These are phyloP conservation scores for Gavialis gangeticus DNA, from an alignment of 2,113 vertebrate species.

Conservation along the genomic window DNA sequence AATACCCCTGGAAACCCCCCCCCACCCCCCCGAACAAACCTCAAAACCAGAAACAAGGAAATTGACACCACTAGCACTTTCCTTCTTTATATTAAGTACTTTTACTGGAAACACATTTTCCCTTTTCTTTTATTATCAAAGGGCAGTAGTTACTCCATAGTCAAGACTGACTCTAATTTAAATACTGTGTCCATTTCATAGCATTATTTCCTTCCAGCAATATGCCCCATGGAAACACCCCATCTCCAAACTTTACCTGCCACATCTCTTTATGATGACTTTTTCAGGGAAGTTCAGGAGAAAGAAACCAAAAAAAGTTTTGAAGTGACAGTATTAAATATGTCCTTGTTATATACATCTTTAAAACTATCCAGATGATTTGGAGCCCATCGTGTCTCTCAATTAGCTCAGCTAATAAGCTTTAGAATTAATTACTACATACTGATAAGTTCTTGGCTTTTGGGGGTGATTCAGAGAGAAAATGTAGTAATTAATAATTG, in stretches of 20 bases:
- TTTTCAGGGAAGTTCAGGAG: not conserved
- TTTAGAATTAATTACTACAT: not conserved
- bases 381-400: not conserved
- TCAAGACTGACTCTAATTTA: not conserved
- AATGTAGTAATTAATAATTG: not conserved
- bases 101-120: not conserved
- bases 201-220: not conserved
- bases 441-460: not conserved
- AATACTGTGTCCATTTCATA: not conserved
- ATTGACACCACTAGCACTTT: not conserved
- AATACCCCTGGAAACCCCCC: too few relatives aligned
- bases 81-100: not conserved
- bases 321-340: not conserved
- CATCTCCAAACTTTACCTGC: fast-evolving
- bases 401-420: not conserved
- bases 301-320: not conserved
- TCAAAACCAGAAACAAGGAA: not conserved
- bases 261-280: not conserved
- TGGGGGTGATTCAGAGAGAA: not conserved
- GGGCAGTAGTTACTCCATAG: not conserved
- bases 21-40: not conserved
- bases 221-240: not conserved
- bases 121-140: not conserved
- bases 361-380: not conserved
- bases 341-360: not conserved